Conservation (phyloP, 2,888 invertebrate genomes). For the Panzeria rudis region DNA sequence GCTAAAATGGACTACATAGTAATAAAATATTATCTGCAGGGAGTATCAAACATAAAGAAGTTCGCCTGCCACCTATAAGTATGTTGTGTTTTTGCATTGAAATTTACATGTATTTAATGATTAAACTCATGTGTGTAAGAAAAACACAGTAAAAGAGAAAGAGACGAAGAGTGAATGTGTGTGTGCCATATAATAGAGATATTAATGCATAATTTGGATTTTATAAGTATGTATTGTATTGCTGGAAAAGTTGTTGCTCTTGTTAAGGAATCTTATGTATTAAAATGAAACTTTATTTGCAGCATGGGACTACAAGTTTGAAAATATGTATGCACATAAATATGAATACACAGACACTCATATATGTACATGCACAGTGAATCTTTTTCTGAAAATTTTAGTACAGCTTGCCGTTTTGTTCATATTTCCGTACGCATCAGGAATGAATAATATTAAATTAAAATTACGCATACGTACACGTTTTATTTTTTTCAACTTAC, state of each 20-base stretch:
- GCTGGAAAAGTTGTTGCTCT: slow-evolving; percentile 34
- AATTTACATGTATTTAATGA: slow-evolving; percentile 15
- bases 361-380: slow-evolving; percentile 8
- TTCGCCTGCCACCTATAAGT: neutral
- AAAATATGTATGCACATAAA: neutral
- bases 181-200: slow-evolving; percentile 56
- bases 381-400: neutral
- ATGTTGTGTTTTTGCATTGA: slow-evolving; percentile 23
- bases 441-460: slow-evolving; percentile 49
- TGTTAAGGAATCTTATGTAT: slow-evolving; percentile 47
- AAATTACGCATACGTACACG: slow-evolving; percentile 23
- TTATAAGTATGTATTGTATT: slow-evolving; percentile 53
- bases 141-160: neutral
- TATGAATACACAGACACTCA: neutral
- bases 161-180: neutral
- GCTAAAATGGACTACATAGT: too few relatives aligned
- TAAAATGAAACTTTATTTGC: slow-evolving; percentile 61
- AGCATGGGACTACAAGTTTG: slow-evolving; percentile 31
- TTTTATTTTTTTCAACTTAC: neutral
- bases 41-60: neutral
- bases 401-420: neutral
- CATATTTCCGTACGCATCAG: slow-evolving; percentile 23
- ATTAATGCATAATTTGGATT: slow-evolving; percentile 69
- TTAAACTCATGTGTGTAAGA: slow-evolving; percentile 5
- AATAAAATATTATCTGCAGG: too few relatives aligned